phyloP scores from a whole-genome alignment of 2,888 invertebrate genomes.

The Athetis lepigone region DNA sequence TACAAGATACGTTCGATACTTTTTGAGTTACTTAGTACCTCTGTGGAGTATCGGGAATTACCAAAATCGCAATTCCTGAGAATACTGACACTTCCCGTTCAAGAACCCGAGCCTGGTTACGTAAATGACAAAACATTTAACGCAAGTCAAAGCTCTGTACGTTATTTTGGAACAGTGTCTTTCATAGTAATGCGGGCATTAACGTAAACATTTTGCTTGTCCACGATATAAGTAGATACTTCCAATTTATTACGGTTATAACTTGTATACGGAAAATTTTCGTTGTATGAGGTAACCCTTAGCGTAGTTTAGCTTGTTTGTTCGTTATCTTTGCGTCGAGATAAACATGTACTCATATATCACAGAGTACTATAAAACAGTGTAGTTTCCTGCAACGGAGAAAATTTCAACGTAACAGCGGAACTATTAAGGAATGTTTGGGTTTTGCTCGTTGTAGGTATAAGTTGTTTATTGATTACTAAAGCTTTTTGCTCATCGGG shows the following conservation, averaged over 20 bases:
- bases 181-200: slow-evolving; percentile 60
- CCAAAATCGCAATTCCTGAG: too few species aligned
- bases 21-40: too few species aligned
- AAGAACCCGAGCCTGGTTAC: slow-evolving; percentile 36
- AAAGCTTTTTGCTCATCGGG: not conserved
- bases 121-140: slow-evolving; percentile 46
- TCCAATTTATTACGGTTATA: slow-evolving; percentile 57
- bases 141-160: slow-evolving; percentile 44
- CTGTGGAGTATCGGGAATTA: too few species aligned
- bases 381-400: slow-evolving; percentile 14
- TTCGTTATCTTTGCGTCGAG: slow-evolving; percentile 38
- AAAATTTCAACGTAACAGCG: slow-evolving; percentile 26
- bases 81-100: slow-evolving; percentile 8
- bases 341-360: slow-evolving; percentile 31
- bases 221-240: slow-evolving; percentile 44
- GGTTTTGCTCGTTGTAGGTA: slow-evolving; percentile 15
- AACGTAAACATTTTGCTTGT: slow-evolving; percentile 50
- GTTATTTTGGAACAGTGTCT: slow-evolving; percentile 53
- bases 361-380: slow-evolving; percentile 8
- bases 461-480: slow-evolving; percentile 17
- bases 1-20: too few species aligned
- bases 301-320: slow-evolving; percentile 44
- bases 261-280: slow-evolving; percentile 56
- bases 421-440: slow-evolving; percentile 16
- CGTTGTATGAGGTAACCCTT: slow-evolving; percentile 45